Evolutionary conservation across 23 tunicate genomes (phyloP), one percentile per base, ranked within the genome.

Genomic region (Ciona savignyi): DNA sequence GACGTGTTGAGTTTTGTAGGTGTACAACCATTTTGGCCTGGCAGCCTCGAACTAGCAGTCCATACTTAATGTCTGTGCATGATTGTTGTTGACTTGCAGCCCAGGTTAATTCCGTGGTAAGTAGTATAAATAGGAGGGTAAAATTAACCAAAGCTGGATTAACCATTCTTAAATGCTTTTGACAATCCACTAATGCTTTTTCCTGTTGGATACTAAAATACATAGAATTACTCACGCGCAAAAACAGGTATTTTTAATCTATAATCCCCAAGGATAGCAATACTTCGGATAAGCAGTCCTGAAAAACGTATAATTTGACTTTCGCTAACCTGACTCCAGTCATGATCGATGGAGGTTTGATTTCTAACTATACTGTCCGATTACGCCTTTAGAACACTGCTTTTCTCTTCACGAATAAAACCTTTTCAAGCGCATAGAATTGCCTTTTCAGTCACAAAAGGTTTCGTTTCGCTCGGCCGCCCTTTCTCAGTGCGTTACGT

Each of bases 21-120:
- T 74, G 26, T n/a, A 1, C 35, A 61, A 74, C 32, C 15, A 61
- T 30, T 23, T 27, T 21, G 64, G 27, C 48, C 29, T 74, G 78
- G 28, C 78, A 61, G 1, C 6, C 2, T 30, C 49, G 65, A 19
- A 74, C 33, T 6, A 68, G 27, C 35, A 27, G 9, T 6, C 72
- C 72, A 30, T 27, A 68, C 11, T 68, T 21, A 68, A 68, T 3
- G n/a, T 22, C 25, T 6, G 34, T 30, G n/a, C 72, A 68, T 27
- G 24, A 25, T 25, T 25, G 24, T 22, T 63, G 56, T 15, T 9
- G 56, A 15, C 15, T 25, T 25, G 15, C 67, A n/a, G 67, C 67
- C 15, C 28, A 4, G 28, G 67, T 9, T 4, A 6, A 63, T 25
- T 9, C 23, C 4, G 28, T 25, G 4, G 67, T 9, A 63, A 63